A percentile compares a stretch with the other conserved stretches of the same genome.
These are phyloP conservation scores for Brachyptera putata DNA, from an alignment of 2,888 invertebrate species.

Conservation along the genomic window DNA sequence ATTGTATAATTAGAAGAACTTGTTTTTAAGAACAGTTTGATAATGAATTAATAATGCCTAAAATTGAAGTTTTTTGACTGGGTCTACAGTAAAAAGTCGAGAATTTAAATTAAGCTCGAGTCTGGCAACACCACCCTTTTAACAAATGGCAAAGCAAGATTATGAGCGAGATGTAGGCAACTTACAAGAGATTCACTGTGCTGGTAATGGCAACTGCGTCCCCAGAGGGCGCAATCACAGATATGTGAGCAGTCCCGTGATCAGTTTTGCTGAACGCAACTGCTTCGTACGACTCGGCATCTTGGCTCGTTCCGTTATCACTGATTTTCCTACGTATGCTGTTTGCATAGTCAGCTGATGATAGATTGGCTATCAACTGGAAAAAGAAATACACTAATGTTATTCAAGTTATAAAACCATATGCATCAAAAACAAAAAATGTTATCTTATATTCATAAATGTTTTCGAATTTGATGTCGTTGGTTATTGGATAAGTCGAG, in stretches of 20 bases:
- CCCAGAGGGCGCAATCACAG: slow-evolving; percentile 77
- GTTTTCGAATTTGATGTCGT: too few relatives aligned
- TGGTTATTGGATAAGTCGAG: too few relatives aligned
- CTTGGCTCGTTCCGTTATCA: slow-evolving; percentile 60
- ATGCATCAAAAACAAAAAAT: too few relatives aligned
- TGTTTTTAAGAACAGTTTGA: too few relatives aligned
- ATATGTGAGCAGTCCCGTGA: slow-evolving; percentile 86
- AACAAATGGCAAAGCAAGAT: not conserved
- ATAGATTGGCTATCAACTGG: slow-evolving; percentile 58
- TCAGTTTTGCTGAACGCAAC: slow-evolving; percentile 49
- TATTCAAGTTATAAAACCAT: not conserved
- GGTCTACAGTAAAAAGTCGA: too few relatives aligned
- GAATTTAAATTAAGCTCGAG: too few relatives aligned
- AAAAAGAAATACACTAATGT: slow-evolving; percentile 32
- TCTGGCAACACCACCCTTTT: not conserved
- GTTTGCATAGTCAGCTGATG: slow-evolving; percentile 56
- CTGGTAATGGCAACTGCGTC: slow-evolving; percentile 92
- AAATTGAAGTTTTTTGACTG: too few relatives aligned
- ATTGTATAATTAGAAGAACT: too few relatives aligned
- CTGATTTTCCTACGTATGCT: slow-evolving; percentile 57
- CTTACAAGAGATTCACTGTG: slow-evolving; percentile 71
- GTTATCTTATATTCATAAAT: too few relatives aligned
- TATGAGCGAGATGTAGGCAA: slow-evolving; percentile 14
- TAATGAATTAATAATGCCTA: too few relatives aligned
- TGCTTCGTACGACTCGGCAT: slow-evolving; percentile 65